phyloP scores from a whole-genome alignment of 2,797 vertebrate species.

The Bufotes viridis region DNA sequence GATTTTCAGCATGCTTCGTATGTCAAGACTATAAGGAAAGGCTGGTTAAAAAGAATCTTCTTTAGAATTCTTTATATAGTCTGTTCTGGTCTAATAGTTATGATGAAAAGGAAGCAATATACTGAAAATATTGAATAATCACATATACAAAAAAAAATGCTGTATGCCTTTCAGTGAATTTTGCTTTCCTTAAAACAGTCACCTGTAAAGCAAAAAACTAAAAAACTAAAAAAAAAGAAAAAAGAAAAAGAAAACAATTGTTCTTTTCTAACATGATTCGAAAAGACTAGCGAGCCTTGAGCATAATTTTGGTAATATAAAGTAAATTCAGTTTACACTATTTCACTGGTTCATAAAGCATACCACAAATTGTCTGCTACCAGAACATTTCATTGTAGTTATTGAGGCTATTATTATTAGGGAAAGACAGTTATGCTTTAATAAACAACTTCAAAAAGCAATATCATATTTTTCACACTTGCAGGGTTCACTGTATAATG shows the following conservation, averaged over 20 bases:
- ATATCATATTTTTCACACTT: slow-evolving; percentile 35
- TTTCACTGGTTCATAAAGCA: slow-evolving; percentile 45
- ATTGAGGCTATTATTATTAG: slow-evolving; percentile 52
- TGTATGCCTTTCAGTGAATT: background rate
- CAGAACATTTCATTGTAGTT: slow-evolving; percentile 38
- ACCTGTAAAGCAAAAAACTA: background rate
- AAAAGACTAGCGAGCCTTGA: slow-evolving; percentile 33
- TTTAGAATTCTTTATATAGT: background rate
- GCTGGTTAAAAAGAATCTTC: background rate
- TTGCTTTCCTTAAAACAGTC: background rate
- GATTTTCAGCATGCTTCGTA: background rate
- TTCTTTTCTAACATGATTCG: slow-evolving; percentile 13
- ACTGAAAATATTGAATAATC: background rate
- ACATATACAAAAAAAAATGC: background rate
- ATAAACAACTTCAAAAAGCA: slow-evolving; percentile 42
- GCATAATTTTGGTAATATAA: slow-evolving; percentile 39
- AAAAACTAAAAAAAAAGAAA: background rate
- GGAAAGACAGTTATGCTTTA: slow-evolving; percentile 46
- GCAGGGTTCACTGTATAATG: slow-evolving; percentile 40
- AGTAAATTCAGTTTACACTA: slow-evolving; percentile 50
- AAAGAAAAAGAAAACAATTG: background rate
- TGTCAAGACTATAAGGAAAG: background rate
- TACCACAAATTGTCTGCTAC: slow-evolving; percentile 47
- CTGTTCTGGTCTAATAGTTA: background rate
- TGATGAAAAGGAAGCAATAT: background rate